A percentile compares a stretch with the other conserved stretches of the same genome.
phyloP scores from a whole-genome alignment of 2,113 vertebrate species.

The Ceyx cyanopectus region DNA sequence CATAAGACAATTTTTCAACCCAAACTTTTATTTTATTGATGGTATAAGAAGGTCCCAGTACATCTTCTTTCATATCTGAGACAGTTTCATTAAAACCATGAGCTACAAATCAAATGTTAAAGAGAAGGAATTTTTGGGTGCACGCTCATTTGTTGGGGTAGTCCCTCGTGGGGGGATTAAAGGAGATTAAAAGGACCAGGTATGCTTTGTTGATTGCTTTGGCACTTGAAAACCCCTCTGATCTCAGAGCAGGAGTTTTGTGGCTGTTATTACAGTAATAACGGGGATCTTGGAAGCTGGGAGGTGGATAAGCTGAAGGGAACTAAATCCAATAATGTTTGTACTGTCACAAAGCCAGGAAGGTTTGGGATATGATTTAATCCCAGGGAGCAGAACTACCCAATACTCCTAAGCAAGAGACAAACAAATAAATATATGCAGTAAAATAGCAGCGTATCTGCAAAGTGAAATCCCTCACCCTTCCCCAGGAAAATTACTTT shows the following conservation, averaged over 20 bases:
- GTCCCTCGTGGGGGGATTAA: constrained; percentile 37
- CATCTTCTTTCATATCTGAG: constrained; percentile 68
- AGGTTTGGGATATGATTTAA: constrained; percentile 51
- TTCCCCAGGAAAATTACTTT: not conserved
- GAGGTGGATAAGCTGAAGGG: constrained; percentile 41
- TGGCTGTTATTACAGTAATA: constrained; percentile 40
- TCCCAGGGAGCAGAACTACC: constrained; percentile 29
- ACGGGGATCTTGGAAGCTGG: constrained; percentile 12
- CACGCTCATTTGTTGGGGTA: not conserved
- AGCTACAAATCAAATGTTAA: constrained; percentile 30
- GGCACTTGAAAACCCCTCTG: constrained; percentile 43
- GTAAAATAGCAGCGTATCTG: not conserved
- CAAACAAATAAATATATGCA: constrained; percentile 14
- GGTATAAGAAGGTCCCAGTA: constrained; percentile 45
- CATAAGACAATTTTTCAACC: constrained; percentile 75
- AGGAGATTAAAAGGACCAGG: constrained; percentile 47
- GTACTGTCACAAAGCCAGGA: constrained; percentile 59
- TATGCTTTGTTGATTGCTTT: constrained; percentile 52
- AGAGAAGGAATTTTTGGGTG: not conserved
- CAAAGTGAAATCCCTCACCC: not conserved
- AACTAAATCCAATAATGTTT: constrained; percentile 59
- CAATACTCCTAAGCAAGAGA: constrained; percentile 29
- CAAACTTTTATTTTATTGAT: constrained; percentile 77
- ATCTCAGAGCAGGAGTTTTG: constrained; percentile 41
- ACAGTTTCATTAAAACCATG: constrained; percentile 25